These are phyloP conservation scores for Tolmerus cingulatus DNA, from an alignment of 2,888 invertebrate genomes.

Conservation along the genomic window DNA sequence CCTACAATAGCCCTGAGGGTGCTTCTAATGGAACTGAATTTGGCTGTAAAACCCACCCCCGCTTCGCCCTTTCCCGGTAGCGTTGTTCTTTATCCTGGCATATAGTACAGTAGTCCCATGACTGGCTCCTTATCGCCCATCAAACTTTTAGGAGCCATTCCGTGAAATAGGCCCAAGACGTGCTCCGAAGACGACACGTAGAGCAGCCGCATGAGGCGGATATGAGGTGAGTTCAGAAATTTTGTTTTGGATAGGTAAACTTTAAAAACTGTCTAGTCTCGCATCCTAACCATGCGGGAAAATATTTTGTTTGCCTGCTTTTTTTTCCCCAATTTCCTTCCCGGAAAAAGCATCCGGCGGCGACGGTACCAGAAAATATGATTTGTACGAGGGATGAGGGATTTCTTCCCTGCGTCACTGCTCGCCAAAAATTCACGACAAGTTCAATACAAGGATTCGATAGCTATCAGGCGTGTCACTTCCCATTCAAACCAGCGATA, in stretches of 20 bases:
- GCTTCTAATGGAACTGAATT: not conserved
- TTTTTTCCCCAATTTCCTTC: not conserved
- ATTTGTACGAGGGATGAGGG: not conserved
- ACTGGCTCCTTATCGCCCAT: slow-evolving; percentile 12
- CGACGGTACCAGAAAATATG: not conserved
- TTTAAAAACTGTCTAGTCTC: not conserved
- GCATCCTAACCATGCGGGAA: not conserved
- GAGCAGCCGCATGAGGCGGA: not conserved
- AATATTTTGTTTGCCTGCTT: not conserved
- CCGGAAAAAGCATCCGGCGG: not conserved
- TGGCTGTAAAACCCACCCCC: not conserved
- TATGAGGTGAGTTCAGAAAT: not conserved
- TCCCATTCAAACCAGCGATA: not conserved
- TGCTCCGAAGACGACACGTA: not conserved
- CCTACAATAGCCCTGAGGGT: not conserved
- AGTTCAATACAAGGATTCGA: not conserved
- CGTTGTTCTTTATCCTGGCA: not conserved
- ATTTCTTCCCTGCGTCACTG: not conserved
- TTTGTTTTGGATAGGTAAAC: not conserved
- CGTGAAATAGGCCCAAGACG: not conserved
- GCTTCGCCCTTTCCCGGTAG: not conserved
- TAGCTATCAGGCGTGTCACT: not conserved
- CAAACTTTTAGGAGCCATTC: slow-evolving; percentile 29
- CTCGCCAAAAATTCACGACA: not conserved
- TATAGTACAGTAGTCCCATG: not conserved